A percentile compares a stretch with the other conserved stretches of the same genome.
Evolutionary conservation across 2,113 vertebrate species (phyloP).

Genomic region (Pampusana beccarii): DNA sequence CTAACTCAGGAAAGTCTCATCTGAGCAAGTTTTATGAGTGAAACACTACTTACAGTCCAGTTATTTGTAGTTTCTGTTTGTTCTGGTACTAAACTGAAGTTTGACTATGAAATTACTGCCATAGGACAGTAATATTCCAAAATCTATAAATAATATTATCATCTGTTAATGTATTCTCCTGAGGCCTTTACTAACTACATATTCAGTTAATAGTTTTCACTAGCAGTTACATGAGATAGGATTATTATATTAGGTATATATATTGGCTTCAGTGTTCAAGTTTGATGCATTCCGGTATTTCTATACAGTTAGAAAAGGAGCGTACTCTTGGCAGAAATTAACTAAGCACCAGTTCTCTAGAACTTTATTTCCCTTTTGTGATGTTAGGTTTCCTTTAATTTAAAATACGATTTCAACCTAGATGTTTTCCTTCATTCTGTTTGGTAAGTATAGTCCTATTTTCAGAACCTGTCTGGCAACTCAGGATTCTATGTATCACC

Average conservation of each 20-base stretch:
- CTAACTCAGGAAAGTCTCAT: background rate
- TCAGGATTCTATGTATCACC: background rate
- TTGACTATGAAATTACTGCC: background rate
- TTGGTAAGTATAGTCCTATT: background rate
- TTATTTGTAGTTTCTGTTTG: background rate
- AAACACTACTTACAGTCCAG: background rate
- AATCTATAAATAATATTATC: background rate
- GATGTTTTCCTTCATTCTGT: background rate
- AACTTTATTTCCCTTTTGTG: background rate
- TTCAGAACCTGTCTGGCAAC: background rate
- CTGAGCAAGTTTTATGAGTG: background rate
- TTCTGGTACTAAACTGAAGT: background rate
- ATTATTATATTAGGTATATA: background rate
- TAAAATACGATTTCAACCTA: background rate
- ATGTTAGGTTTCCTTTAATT: background rate
- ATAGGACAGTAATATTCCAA: background rate
- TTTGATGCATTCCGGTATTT: background rate
- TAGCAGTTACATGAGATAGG: background rate
- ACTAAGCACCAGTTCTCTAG: background rate
- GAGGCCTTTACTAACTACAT: background rate
- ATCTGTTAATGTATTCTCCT: background rate
- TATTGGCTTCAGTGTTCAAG: background rate
- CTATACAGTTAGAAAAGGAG: background rate
- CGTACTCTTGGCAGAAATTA: background rate
- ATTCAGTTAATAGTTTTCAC: background rate